Conservation (phyloP, 2,113 vertebrate species). For the Litocranius walleri region DNA sequence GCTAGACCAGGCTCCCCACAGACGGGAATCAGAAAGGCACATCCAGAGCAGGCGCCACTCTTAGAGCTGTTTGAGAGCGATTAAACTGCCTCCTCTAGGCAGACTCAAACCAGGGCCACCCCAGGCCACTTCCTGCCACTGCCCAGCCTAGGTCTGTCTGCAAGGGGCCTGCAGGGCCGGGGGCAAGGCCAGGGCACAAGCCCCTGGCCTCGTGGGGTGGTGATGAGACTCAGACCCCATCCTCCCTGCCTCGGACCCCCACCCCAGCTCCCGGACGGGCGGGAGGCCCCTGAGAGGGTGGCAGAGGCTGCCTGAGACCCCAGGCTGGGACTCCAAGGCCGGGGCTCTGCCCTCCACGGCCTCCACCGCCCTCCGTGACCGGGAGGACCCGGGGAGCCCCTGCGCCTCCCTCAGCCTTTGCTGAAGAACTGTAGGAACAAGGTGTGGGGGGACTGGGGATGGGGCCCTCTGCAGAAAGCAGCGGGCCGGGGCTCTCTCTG, state of each 20-base stretch:
- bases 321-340: neutral
- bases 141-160: rapidly evolving
- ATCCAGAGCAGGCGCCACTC: too few species aligned
- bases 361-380: neutral
- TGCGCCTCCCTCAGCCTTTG: neutral
- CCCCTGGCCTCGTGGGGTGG: too few species aligned
- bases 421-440: rapidly evolving
- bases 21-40: neutral
- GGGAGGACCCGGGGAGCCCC: neutral
- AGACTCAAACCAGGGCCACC: neutral
- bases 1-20: neutral
- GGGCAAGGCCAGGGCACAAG: neutral
- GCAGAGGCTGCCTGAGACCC: too few species aligned
- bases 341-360: neutral
- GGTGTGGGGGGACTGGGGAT: neutral
- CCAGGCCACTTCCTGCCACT: too few species aligned
- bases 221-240: rapidly evolving
- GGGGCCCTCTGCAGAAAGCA: neutral
- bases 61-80: neutral
- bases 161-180: neutral
- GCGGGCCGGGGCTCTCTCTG: neutral
- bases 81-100: neutral
- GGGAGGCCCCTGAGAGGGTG: rapidly evolving
- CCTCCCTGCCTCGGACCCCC: rapidly evolving
- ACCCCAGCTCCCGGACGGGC: rapidly evolving